Conservation (phyloP, 2,888 invertebrate species). For the Calameuta filiformis region DNA sequence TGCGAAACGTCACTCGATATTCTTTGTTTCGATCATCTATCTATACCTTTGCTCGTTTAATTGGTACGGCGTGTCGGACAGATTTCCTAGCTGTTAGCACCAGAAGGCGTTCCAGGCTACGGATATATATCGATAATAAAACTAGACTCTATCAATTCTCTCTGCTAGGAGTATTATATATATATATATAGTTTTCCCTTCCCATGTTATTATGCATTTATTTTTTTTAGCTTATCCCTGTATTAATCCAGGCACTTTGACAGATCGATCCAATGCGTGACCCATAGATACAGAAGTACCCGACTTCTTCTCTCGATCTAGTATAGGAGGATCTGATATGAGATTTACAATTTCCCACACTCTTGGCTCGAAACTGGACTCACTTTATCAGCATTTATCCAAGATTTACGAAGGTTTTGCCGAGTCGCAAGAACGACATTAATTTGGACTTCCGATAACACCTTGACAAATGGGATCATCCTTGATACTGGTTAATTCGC, state of each 20-base stretch:
- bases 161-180: neutral
- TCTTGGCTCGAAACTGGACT: neutral
- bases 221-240: neutral
- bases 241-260: neutral
- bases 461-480: neutral
- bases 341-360: neutral
- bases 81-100: neutral
- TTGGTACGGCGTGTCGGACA: conserved; percentile 18
- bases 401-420: neutral
- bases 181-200: neutral
- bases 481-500: neutral
- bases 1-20: conserved; percentile 42
- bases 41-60: conserved; percentile 27
- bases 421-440: neutral
- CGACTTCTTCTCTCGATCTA: neutral
- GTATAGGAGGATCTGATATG: neutral
- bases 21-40: conserved; percentile 40
- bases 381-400: neutral
- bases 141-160: neutral
- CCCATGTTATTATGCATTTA: neutral
- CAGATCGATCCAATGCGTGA: neutral
- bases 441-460: neutral
- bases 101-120: neutral
- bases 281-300: neutral
- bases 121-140: neutral